phyloP scores from a whole-genome alignment of 2,797 vertebrate genomes.

The Schizopygopsis malacanthus region DNA sequence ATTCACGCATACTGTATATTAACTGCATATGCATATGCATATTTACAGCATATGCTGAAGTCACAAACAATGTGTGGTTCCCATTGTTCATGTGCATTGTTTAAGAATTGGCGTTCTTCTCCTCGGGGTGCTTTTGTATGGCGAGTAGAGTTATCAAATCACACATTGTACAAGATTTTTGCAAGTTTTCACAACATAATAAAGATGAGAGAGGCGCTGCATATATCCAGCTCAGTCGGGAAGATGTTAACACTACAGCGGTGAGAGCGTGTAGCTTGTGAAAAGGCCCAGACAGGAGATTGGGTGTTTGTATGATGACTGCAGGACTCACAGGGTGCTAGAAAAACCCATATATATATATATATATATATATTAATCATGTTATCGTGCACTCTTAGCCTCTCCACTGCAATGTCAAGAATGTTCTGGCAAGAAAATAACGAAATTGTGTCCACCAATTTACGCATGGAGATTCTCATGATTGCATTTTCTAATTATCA shows the following conservation, averaged over 20 bases:
- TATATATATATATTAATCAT: constrained; percentile 1
- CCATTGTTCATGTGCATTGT: constrained; percentile 10
- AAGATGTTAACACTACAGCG: constrained; percentile 51
- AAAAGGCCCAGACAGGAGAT: constrained; percentile 51
- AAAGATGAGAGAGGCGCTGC: constrained; percentile 31
- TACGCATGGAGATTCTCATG: constrained; percentile 80
- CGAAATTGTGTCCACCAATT: constrained; percentile 74
- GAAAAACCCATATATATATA: constrained; percentile 42
- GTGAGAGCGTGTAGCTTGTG: constrained; percentile 43
- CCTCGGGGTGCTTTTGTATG: constrained; percentile 33
- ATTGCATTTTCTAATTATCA: constrained; percentile 86
- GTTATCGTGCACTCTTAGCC: constrained; percentile 46
- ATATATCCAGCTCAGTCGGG: constrained; percentile 33
- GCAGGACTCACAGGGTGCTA: constrained; percentile 41
- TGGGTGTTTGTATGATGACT: constrained; percentile 45
- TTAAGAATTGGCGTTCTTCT: constrained; percentile 12
- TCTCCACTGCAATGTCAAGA: constrained; percentile 65
- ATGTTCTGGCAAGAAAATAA: constrained; percentile 62
- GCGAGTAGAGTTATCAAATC: constrained; percentile 25
- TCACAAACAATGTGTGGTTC: constrained; percentile 7
- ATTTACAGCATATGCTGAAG: background rate
- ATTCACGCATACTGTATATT: background rate
- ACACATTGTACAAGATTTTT: constrained; percentile 38
- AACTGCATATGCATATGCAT: background rate
- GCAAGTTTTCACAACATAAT: constrained; percentile 28